Percentiles rank a stretch among this genome's conserved stretches.
phyloP scores from a whole-genome alignment of 2,113 vertebrate species.

The Microcebus jonahi region DNA sequence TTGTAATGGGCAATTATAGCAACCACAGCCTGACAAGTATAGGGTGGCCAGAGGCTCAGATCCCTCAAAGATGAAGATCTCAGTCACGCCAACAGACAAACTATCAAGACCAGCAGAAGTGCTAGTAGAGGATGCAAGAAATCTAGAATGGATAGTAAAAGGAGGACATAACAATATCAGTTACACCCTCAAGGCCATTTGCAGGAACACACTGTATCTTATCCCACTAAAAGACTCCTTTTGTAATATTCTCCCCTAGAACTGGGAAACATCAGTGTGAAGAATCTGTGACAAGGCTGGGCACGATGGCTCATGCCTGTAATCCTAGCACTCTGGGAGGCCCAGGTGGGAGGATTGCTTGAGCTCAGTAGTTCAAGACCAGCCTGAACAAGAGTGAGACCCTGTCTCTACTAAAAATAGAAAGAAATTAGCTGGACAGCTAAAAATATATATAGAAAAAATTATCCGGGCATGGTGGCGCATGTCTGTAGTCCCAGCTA shows the following conservation, averaged over 20 bases:
- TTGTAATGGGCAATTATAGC: background rate
- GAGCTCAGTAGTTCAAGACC: no score
- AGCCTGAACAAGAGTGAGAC: no score
- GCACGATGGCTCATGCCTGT: no score
- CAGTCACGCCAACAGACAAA: background rate
- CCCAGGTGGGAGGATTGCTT: no score
- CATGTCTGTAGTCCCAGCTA: no score
- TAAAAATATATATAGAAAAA: no score
- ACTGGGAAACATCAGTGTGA: background rate
- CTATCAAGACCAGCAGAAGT: background rate
- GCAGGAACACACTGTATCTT: background rate
- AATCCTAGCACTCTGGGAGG: no score
- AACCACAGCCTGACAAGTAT: background rate
- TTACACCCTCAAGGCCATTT: background rate
- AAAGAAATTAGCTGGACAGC: no score
- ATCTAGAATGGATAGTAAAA: background rate
- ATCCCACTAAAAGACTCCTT: background rate
- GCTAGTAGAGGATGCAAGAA: background rate
- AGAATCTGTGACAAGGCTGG: background rate
- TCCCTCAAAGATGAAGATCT: background rate
- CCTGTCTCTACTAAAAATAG: no score
- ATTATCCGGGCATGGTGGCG: no score
- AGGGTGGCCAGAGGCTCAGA: background rate
- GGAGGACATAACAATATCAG: background rate
- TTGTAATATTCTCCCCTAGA: background rate